phyloP scores from a whole-genome alignment of 23 tunicate species.

The Trididemnum clinides region DNA sequence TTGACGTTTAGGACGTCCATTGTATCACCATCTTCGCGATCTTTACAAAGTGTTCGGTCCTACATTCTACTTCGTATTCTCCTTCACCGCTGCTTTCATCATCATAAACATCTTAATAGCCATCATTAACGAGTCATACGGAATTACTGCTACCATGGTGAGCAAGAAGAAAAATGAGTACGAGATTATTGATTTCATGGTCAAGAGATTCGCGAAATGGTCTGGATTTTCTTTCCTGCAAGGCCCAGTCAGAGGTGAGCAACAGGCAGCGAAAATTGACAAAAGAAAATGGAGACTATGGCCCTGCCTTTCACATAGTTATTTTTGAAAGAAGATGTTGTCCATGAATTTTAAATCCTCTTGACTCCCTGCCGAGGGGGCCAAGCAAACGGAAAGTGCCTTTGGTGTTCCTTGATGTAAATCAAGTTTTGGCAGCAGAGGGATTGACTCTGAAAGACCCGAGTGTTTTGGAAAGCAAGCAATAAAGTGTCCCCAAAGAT shows the following conservation, averaged over 20 bases:
- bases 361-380: no score
- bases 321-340: no score
- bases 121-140: slow-evolving; percentile 95
- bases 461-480: no score
- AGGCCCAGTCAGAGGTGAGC: background rate
- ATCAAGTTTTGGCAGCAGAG: no score
- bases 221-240: slow-evolving; percentile 48
- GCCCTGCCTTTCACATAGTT: background rate
- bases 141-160: slow-evolving; percentile 34
- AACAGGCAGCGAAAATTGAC: background rate
- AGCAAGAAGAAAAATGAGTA: slow-evolving; percentile 59
- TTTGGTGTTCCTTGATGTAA: no score
- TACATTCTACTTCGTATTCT: slow-evolving; percentile 84
- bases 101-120: slow-evolving; percentile 89
- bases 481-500: no score
- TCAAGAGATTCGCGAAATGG: slow-evolving; percentile 85
- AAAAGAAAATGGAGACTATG: background rate
- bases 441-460: no score
- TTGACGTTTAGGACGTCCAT: slow-evolving; percentile 82
- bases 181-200: slow-evolving; percentile 92
- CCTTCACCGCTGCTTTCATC: slow-evolving; percentile 85
- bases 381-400: no score
- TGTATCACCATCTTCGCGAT: slow-evolving; percentile 51
- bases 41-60: slow-evolving; percentile 86
- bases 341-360: no score